Evolutionary conservation across 2,113 vertebrate species (phyloP), one percentile per base, ranked within the genome.

Genomic region (Baryphthengus martii): DNA sequence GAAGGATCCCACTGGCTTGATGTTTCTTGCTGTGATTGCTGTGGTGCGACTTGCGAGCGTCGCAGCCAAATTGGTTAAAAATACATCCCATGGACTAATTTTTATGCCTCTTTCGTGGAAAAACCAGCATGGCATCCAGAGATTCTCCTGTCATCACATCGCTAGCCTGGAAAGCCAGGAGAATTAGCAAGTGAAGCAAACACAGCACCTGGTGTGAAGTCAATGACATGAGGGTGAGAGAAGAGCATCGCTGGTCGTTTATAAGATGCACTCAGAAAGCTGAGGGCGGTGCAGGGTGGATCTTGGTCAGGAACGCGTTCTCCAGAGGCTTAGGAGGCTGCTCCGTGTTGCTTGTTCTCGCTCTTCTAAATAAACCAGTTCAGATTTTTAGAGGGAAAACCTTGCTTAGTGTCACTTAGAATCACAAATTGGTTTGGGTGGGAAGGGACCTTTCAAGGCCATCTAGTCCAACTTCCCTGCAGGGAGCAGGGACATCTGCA

Each of bases 11-110:
- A 5, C 31, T 18, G 40, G n/a, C 9, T 55, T 25, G 16, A 2
- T 74, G 4, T 8, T 49, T 76, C 4, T 56, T 26, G 24, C n/a
- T 76, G 78, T 0, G 0, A 74, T 70, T 81, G 2, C 11, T 49
- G 33, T 26, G 55, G 12, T 56, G 45, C 23, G 6, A 4, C 11
- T 42, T 62, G 53, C 66, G 63, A 74, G 50, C 20, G 13, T 8
- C 5, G 1, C 21, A 15, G 37, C 35, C 59, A 28, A 44, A 25
- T 11, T 7, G 25, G 25, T 33, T 19, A 10, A 9, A 59, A 44
- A 33, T 29, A 16, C 3, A 76, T 7, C 35, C 58, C 35, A 5
- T 26, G 65, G 28, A 17, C 6, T 65, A 3, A 49, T 74, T 63
- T 10, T 39, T 37, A 26, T 42, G 12, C 62, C 10, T 77, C 20